Percentiles rank a stretch among this genome's conserved stretches.
These are phyloP conservation scores for Smittia aterrima DNA, from an alignment of 2,888 invertebrate genomes.

Conservation along the genomic window DNA sequence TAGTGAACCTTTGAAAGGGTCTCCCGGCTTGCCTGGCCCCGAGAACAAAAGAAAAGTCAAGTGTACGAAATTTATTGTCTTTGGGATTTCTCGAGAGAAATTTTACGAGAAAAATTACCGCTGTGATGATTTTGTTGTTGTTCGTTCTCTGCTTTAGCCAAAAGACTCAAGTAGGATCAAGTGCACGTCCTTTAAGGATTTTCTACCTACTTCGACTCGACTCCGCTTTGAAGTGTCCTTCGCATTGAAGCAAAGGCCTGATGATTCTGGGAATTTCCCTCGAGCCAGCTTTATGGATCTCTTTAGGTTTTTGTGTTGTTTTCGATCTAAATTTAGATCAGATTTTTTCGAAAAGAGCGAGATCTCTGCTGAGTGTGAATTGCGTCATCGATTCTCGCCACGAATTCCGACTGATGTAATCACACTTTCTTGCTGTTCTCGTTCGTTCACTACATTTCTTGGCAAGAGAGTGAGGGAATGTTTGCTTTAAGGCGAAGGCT, in stretches of 20 bases:
- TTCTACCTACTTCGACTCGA: constrained; percentile 30
- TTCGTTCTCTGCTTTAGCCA: background rate
- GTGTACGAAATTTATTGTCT: constrained; percentile 40
- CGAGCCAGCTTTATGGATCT: constrained; percentile 21
- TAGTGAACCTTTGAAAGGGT: background rate
- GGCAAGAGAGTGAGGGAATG: constrained; percentile 8
- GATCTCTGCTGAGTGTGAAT: constrained; percentile 31
- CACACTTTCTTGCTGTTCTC: background rate
- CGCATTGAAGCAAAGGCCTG: background rate
- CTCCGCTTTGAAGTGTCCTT: background rate
- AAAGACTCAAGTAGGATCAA: constrained; percentile 1
- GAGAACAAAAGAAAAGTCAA: constrained; percentile 40
- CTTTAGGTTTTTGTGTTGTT: background rate
- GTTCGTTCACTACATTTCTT: too few species aligned
- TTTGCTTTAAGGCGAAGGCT: background rate
- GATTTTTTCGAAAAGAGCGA: background rate
- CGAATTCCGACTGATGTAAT: background rate
- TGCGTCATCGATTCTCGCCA: constrained; percentile 23
- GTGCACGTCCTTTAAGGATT: constrained; percentile 40
- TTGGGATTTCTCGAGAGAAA: constrained; percentile 18
- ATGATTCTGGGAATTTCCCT: constrained; percentile 37
- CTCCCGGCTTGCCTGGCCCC: constrained; percentile 5
- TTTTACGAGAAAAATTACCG: constrained; percentile 30
- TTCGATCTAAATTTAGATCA: constrained; percentile 32
- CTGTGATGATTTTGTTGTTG: constrained; percentile 24